Evolutionary conservation across 2,797 vertebrate species (phyloP), one percentile per base, ranked within the genome.

Genomic region (Epinephelus coioides): DNA sequence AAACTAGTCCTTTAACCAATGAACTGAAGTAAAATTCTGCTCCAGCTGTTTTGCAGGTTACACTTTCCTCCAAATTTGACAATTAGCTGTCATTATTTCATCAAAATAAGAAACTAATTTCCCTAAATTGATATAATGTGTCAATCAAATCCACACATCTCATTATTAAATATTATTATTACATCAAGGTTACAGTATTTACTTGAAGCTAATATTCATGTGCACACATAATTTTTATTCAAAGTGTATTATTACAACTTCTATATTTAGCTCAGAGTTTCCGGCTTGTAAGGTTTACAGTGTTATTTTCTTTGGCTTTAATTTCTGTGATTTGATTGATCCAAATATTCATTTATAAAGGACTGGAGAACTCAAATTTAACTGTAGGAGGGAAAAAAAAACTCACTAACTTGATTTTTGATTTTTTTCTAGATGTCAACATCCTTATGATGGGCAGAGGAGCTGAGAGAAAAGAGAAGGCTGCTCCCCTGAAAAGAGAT

Each of bases 281-380:
- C 19, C 27, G 1, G 2, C 7, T 38, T 23, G 3, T 43, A 51
- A 57, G 5, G 14, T 56, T 62, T 44, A 69, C 34, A 21, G 23
- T 25, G 23, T 56, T 47, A 76, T 19, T 50, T 64, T 72, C 15
- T 43, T 61, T 70, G 10, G 11, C 17, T 59, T 15, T 53, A 59
- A 46, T 64, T 23, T 46, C 12, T 66, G 21, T 63, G 55, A 38
- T 73, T 62, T n/a, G 25, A 56, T 15, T 27, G 23, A 51, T 43
- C 9, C 18, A 68, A 43, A 53, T 59, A 54, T 61, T 62, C 2
- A 19, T 55, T 60, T 23, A 6, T 25, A 60, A 40, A 59, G 43
- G 3, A 30, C n/a, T 15, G 2, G 7, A 5, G 4, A 23, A 19
- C 11, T 50, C 34, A 34, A 34, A 34, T 8, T 34, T 34, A 7